A percentile compares a stretch with the other conserved stretches of the same genome.
These are phyloP conservation scores for Tiliqua scincoides DNA, from an alignment of 2,113 vertebrate genomes.

Conservation along the genomic window DNA sequence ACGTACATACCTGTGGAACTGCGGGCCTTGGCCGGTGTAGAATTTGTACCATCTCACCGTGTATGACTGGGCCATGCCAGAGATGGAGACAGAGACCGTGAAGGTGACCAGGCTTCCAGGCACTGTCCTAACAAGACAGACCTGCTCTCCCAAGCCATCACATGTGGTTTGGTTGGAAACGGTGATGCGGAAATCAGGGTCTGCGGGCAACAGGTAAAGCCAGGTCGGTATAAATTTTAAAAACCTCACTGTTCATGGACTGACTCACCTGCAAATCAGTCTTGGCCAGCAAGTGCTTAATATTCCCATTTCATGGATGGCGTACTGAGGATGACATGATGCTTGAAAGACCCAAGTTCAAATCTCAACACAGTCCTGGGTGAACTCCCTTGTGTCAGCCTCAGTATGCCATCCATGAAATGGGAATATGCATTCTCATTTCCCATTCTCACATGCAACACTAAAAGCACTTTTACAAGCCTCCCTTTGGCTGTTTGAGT, in stretches of 20 bases:
- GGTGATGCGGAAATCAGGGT: not conserved
- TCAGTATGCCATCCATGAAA: no score
- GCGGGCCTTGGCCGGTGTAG: conserved; percentile 32
- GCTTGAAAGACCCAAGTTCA: no score
- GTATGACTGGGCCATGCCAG: not conserved
- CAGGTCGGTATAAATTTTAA: not conserved
- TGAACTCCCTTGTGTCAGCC: no score
- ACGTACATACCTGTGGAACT: conserved; percentile 31
- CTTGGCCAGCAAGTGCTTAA: not conserved
- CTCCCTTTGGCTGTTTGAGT: not conserved
- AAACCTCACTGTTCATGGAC: not conserved
- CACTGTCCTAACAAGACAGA: conserved; percentile 16
- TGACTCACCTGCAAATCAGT: not conserved
- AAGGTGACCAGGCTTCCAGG: conserved; percentile 15
- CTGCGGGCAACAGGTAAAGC: not conserved
- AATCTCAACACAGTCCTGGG: no score
- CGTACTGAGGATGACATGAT: not conserved
- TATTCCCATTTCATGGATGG: not conserved
- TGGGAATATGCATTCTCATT: no score
- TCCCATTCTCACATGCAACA: not conserved
- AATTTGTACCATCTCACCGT: conserved; percentile 46
- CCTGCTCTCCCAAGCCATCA: conserved; percentile 7
- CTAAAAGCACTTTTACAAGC: not conserved
- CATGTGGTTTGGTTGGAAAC: conserved; percentile 5
- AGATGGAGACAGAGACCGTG: not conserved